phyloP scores from a whole-genome alignment of 2,797 vertebrate species.

The Anomalospiza imberbis region DNA sequence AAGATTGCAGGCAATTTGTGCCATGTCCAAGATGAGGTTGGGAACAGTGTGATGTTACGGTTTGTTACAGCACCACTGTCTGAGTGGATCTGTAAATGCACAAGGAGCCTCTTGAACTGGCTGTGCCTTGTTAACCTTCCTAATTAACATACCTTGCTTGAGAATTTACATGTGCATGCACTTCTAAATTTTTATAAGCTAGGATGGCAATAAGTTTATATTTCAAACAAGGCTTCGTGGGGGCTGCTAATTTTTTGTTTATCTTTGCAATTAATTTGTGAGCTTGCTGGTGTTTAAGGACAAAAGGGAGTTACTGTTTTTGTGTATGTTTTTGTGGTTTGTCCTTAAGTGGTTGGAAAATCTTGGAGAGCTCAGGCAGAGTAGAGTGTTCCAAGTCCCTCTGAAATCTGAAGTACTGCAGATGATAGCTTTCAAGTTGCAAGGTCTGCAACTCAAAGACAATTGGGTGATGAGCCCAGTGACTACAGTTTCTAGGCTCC shows the following conservation, averaged over 20 bases:
- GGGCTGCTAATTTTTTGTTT: background rate
- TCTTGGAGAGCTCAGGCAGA: background rate
- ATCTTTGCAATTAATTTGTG: background rate
- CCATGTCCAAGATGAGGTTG: background rate
- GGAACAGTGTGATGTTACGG: background rate
- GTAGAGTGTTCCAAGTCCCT: background rate
- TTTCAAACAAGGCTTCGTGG: background rate
- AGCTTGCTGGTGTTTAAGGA: background rate
- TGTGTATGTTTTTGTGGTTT: background rate
- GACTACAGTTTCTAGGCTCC: background rate
- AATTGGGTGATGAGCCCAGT: background rate
- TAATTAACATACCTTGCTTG: background rate
- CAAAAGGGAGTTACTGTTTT: background rate
- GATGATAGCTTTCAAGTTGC: background rate
- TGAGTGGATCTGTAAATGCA: background rate
- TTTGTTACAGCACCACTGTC: constrained; percentile 28
- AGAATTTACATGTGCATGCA: background rate
- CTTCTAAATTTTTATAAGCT: background rate
- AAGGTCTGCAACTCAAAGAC: background rate
- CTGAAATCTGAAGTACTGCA: background rate
- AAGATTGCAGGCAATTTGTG: constrained; percentile 13
- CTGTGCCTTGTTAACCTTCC: background rate
- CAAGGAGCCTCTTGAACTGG: background rate
- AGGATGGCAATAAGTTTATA: background rate
- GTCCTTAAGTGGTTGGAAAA: constrained; percentile 1